Evolutionary conservation across 2,888 invertebrate species (phyloP).

Genomic region (Ditula angustiorana): DNA sequence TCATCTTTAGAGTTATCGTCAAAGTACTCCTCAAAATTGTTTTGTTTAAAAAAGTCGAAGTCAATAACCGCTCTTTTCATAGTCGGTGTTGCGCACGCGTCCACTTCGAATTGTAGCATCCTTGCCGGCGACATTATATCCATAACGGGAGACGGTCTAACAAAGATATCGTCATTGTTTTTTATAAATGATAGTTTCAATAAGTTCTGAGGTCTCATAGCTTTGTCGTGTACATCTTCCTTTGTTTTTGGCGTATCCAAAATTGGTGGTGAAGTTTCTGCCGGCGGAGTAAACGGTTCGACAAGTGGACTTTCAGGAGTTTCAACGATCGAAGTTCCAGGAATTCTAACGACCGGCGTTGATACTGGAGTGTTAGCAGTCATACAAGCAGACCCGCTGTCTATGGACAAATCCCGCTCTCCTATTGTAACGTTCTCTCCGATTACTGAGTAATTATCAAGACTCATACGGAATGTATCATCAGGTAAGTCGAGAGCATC

Average conservation of each 20-base stretch:
- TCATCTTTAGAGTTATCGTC: slow-evolving; percentile 54
- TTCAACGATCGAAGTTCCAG: background rate
- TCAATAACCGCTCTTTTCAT: slow-evolving; percentile 78
- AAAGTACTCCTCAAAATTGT: slow-evolving; percentile 69
- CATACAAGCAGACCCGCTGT: slow-evolving; percentile 47
- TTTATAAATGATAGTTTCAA: slow-evolving; percentile 67
- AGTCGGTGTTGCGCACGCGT: slow-evolving; percentile 72
- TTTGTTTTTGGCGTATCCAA: slow-evolving; percentile 59
- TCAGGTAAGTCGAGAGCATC: slow-evolving; percentile 71
- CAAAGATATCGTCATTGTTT: slow-evolving; percentile 68
- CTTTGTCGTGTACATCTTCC: slow-evolving; percentile 43
- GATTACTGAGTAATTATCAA: slow-evolving; percentile 69
- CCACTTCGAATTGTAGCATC: slow-evolving; percentile 78
- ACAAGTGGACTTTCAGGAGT: slow-evolving; percentile 40
- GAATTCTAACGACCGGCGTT: slow-evolving; percentile 28
- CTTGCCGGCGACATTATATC: slow-evolving; percentile 78
- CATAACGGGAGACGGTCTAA: slow-evolving; percentile 70
- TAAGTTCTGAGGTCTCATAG: slow-evolving; percentile 54
- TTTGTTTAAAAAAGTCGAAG: slow-evolving; percentile 75
- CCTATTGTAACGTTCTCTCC: slow-evolving; percentile 77
- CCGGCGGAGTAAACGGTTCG: slow-evolving; percentile 37
- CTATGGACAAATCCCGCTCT: slow-evolving; percentile 60
- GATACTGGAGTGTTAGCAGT: slow-evolving; percentile 36
- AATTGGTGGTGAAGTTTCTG: slow-evolving; percentile 51
- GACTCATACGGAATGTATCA: slow-evolving; percentile 74